phyloP scores from a whole-genome alignment of 2,888 invertebrate genomes.

The Thymelicus acteon region DNA sequence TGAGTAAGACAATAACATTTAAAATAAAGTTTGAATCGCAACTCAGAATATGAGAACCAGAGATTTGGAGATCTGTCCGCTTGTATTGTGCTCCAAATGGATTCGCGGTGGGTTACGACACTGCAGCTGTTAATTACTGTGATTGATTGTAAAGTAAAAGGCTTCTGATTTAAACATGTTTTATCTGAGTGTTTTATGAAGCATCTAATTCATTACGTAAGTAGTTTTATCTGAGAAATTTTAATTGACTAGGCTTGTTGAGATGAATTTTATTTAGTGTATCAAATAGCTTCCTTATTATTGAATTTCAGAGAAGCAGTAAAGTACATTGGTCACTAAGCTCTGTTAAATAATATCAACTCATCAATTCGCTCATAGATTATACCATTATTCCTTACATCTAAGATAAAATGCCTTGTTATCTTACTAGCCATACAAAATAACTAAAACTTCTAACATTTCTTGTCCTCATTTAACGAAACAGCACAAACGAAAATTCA shows the following conservation, averaged over 20 bases:
- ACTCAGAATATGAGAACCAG: constrained; percentile 1
- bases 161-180: neutral
- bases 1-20: neutral
- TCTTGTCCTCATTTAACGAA: neutral
- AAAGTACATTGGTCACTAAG: too few relatives aligned
- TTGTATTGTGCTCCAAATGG: constrained; percentile 9
- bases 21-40: neutral
- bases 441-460: too few relatives aligned
- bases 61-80: constrained; percentile 9
- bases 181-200: neutral
- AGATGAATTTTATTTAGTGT: neutral
- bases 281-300: too few relatives aligned
- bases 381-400: too few relatives aligned
- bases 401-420: too few relatives aligned
- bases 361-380: too few relatives aligned
- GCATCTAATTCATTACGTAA: neutral
- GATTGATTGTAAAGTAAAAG: constrained; percentile 17
- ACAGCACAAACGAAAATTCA: neutral
- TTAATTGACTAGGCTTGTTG: neutral
- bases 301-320: too few relatives aligned
- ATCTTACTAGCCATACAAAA: too few relatives aligned
- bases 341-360: too few relatives aligned
- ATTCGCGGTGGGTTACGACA: constrained; percentile 1
- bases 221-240: neutral
- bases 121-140: constrained; percentile 5